A percentile compares a stretch with the other conserved stretches of the same genome.
Evolutionary conservation across 2,113 vertebrate species (phyloP).

Genomic region (Phoxinus phoxinus): DNA sequence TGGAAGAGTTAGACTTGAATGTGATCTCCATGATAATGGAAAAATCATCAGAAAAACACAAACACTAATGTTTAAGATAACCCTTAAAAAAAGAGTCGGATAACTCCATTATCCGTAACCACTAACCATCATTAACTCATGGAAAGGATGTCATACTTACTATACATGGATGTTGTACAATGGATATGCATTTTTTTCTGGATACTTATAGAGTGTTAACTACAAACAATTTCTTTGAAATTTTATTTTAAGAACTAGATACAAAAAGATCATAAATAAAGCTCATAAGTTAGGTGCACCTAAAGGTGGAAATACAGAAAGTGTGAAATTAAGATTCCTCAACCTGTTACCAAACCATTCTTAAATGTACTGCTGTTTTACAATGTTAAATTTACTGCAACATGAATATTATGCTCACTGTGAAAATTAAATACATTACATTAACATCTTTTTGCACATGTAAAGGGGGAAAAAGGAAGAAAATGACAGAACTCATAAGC

Average conservation of each 20-base stretch:
- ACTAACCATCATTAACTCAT: not conserved
- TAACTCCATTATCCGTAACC: too few species aligned
- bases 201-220: conserved; percentile 39
- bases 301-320: conserved; percentile 77
- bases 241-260: conserved; percentile 99
- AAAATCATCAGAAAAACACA: not conserved
- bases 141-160: not conserved
- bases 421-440: conserved; percentile 32
- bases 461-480: not conserved
- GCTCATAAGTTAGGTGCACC: conserved; percentile 99
- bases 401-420: not conserved
- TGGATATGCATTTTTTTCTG: not conserved
- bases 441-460: conserved; percentile 26
- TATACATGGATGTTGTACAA: not conserved
- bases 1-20: conserved; percentile 11
- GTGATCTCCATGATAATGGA: not conserved
- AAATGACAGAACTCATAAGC: not conserved
- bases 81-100: not conserved
- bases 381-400: not conserved
- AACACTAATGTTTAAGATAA: not conserved
- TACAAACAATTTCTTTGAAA: conserved; percentile 77
- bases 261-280: conserved; percentile 99
- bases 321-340: conserved; percentile 45
- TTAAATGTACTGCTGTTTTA: conserved; percentile 27
- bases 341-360: not conserved